phyloP scores from a whole-genome alignment of 1,140 invertebrate genomes.

The Cherax quadricarinatus region DNA sequence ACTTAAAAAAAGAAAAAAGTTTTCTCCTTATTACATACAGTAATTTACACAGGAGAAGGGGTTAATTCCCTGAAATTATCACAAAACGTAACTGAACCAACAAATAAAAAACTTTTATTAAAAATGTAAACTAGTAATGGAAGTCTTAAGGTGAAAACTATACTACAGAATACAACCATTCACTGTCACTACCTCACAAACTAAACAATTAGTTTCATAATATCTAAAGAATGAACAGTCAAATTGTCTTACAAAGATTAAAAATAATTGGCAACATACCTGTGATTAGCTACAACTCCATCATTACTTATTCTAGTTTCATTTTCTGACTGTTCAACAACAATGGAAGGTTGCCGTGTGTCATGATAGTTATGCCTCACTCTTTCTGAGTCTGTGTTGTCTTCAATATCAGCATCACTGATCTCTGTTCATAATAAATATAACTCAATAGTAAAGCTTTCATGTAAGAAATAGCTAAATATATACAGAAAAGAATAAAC shows the following conservation, averaged over 20 bases:
- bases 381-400: constrained; percentile 71
- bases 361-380: constrained; percentile 61
- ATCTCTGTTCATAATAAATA: constrained; percentile 57
- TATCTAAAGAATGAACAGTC: background rate
- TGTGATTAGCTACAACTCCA: constrained; percentile 40
- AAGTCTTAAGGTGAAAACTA: too few species aligned
- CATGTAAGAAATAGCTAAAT: too few species aligned
- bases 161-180: too few species aligned
- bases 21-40: too few species aligned
- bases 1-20: too few species aligned
- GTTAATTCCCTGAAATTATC: too few species aligned
- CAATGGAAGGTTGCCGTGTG: constrained; percentile 71
- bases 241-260: background rate
- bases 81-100: too few species aligned
- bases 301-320: constrained; percentile 44
- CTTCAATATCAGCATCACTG: constrained; percentile 72
- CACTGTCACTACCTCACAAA: too few species aligned
- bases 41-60: too few species aligned
- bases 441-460: background rate
- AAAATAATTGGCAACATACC: constrained; percentile 21
- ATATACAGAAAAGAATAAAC: too few species aligned
- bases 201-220: background rate
- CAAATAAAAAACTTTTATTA: too few species aligned
- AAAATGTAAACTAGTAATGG: too few species aligned
- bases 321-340: constrained; percentile 68